phyloP scores from a whole-genome alignment of 2,797 vertebrate genomes.

The Crypturellus tataupa region DNA sequence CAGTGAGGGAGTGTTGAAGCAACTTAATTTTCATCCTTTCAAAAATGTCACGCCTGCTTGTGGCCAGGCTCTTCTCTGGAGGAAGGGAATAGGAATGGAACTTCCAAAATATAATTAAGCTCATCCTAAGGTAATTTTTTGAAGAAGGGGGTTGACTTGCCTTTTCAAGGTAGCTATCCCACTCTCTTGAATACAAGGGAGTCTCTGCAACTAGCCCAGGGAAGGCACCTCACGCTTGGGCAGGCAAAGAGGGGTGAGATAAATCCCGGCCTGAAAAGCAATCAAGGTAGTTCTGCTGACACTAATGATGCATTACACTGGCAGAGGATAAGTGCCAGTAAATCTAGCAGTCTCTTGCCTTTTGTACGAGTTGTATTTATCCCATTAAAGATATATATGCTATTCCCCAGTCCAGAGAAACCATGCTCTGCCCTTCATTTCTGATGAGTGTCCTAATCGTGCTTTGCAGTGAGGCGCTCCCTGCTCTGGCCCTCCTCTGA shows the following conservation, averaged over 20 bases:
- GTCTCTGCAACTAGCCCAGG: neutral
- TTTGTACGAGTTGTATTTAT: neutral
- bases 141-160: neutral
- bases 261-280: neutral
- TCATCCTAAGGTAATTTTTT: neutral
- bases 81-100: neutral
- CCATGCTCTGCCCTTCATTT: neutral
- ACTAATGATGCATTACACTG: neutral
- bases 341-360: neutral
- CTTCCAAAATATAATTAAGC: neutral
- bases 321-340: neutral
- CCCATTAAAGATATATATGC: neutral
- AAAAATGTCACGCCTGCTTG: neutral
- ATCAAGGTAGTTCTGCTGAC: neutral
- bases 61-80: neutral
- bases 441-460: neutral
- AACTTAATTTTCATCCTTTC: neutral
- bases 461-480: neutral
- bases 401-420: neutral
- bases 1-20: neutral
- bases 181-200: neutral
- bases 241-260: neutral
- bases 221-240: neutral
- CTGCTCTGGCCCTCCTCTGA: neutral
- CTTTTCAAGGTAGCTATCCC: accelerated